Conservation (phyloP, 2,113 vertebrate species). For the Percopsis transmontana region DNA sequence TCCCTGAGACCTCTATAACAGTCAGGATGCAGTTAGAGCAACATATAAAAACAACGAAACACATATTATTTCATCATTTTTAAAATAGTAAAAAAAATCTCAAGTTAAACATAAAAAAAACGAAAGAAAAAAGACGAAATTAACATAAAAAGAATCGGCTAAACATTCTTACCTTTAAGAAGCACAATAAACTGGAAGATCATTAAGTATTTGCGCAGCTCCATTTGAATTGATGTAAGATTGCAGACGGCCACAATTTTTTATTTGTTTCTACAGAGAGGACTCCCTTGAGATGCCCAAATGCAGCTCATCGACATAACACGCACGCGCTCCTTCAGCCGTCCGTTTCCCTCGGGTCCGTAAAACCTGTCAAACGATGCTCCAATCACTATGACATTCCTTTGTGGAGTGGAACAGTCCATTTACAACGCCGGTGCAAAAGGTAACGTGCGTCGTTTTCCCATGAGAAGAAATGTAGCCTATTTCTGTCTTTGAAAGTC, state of each 20-base stretch:
- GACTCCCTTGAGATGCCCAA: constrained; percentile 30
- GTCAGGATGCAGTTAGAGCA: neutral
- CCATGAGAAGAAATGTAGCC: neutral
- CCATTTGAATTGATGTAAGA: constrained; percentile 64
- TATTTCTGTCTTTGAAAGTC: neutral
- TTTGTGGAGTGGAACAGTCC: neutral
- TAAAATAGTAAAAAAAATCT: no score
- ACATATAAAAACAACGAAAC: no score
- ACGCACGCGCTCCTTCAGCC: constrained; percentile 28
- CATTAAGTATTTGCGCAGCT: constrained; percentile 67
- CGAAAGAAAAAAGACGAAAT: no score
- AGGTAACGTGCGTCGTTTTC: neutral
- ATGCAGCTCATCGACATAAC: constrained; percentile 21
- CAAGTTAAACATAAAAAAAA: no score
- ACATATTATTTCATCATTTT: no score
- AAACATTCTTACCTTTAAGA: constrained; percentile 70
- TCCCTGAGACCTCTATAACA: neutral
- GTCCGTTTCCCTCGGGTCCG: constrained; percentile 40
- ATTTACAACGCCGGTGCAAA: neutral
- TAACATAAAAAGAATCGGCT: no score
- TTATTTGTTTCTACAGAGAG: constrained; percentile 21
- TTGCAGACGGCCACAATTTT: constrained; percentile 18
- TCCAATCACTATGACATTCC: constrained; percentile 51
- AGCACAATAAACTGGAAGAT: constrained; percentile 69
- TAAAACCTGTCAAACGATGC: constrained; percentile 46